A percentile compares a stretch with the other conserved stretches of the same genome.
Conservation (phyloP, 2,888 invertebrate species). For the Spilarctia lutea region DNA sequence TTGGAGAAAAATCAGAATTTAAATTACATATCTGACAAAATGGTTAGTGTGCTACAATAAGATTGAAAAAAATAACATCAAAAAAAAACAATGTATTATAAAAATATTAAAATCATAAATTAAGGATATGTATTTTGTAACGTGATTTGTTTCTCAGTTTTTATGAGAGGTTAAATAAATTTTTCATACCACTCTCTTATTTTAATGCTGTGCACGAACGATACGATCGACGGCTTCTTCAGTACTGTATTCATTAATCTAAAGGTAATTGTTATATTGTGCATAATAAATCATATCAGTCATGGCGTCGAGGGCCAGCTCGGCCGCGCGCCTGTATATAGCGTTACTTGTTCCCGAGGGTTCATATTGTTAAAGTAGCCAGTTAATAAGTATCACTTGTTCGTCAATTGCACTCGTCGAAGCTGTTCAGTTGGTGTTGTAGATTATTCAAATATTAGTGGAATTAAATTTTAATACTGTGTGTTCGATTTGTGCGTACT, state of each 20-base stretch:
- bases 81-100: slow-evolving; percentile 84
- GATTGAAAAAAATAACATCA: slow-evolving; percentile 80
- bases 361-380: slow-evolving; percentile 83
- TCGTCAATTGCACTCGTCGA: slow-evolving; percentile 85
- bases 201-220: slow-evolving; percentile 84
- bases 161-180: slow-evolving; percentile 79
- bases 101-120: slow-evolving; percentile 83
- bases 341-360: slow-evolving; percentile 77
- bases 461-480: slow-evolving; percentile 63
- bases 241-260: slow-evolving; percentile 72
- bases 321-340: slow-evolving; percentile 66
- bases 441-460: slow-evolving; percentile 70
- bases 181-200: slow-evolving; percentile 73
- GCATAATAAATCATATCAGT: slow-evolving; percentile 77
- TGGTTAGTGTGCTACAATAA: slow-evolving; percentile 87
- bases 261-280: slow-evolving; percentile 78
- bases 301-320: slow-evolving; percentile 63
- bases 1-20: slow-evolving; percentile 86
- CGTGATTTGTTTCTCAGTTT: slow-evolving; percentile 83
- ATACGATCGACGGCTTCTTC: slow-evolving; percentile 72
- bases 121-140: slow-evolving; percentile 86
- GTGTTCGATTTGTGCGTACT: slow-evolving; percentile 42
- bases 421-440: slow-evolving; percentile 80
- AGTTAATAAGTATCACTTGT: slow-evolving; percentile 84
- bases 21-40: slow-evolving; percentile 87